phyloP scores from a whole-genome alignment of 2,113 vertebrate species.

The Cyanistes caeruleus region DNA sequence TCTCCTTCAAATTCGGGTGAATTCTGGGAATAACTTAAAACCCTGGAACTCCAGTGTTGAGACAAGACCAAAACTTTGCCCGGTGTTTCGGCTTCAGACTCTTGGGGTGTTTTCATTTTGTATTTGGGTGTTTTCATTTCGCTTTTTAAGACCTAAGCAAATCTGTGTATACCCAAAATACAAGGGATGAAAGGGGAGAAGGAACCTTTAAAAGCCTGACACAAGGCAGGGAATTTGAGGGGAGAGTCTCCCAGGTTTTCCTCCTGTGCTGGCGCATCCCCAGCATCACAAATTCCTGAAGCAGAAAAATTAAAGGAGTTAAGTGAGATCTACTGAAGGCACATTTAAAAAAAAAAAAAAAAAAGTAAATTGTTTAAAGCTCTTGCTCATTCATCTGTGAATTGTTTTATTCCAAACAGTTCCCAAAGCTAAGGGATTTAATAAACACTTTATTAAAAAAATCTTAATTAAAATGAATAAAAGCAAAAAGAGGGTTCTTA shows the following conservation, averaged over 20 bases:
- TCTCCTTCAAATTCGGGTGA: not conserved
- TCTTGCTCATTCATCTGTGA: not conserved
- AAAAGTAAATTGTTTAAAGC: not conserved
- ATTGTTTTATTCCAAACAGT: not conserved
- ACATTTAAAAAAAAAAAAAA: not conserved
- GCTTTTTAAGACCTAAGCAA: not conserved
- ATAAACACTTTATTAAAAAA: not conserved
- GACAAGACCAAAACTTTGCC: not conserved
- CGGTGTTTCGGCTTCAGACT: not conserved
- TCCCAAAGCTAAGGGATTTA: not conserved
- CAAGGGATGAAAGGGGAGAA: not conserved
- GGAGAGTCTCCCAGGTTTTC: not conserved
- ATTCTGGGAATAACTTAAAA: not conserved
- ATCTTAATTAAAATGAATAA: too few relatives aligned
- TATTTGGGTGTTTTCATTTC: not conserved
- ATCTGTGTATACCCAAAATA: not conserved
- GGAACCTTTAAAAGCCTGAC: not conserved
- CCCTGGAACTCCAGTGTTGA: not conserved
- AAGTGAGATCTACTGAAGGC: not conserved
- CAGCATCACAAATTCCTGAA: conserved; percentile 14
- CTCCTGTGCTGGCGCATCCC: not conserved
- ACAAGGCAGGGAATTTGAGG: fast-evolving
- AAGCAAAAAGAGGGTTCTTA: not conserved
- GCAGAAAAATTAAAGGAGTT: not conserved
- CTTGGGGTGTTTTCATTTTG: not conserved